Evolutionary conservation across 2,888 invertebrate species (phyloP).

Genomic region (Pachliopta kotzebuea): DNA sequence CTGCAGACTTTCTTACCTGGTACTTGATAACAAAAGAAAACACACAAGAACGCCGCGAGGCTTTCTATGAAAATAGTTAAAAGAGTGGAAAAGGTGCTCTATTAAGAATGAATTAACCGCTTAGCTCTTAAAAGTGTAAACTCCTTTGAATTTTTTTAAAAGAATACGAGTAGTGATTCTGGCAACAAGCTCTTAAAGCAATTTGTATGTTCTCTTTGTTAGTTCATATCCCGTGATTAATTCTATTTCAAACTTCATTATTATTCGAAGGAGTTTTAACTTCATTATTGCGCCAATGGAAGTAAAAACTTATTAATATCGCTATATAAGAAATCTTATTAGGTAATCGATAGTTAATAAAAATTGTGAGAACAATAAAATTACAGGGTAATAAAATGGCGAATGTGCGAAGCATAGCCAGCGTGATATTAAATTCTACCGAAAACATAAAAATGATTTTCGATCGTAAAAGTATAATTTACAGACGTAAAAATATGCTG

Average conservation of each 20-base stretch:
- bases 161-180: conserved; percentile 49
- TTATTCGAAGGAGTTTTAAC: conserved; percentile 30
- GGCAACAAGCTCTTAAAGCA: conserved; percentile 45
- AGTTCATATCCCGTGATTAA: conserved; percentile 32
- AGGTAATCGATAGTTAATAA: conserved; percentile 79
- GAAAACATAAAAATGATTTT: conserved; percentile 81
- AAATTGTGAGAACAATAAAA: conserved; percentile 81
- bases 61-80: conserved; percentile 37
- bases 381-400: conserved; percentile 78
- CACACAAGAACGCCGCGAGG: conserved; percentile 34
- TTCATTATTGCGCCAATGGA: conserved; percentile 35
- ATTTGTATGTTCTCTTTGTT: conserved; percentile 41
- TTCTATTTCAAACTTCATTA: conserved; percentile 29
- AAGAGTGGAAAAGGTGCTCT: conserved; percentile 41
- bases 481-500: conserved; percentile 80
- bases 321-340: conserved; percentile 57
- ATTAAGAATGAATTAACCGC: conserved; percentile 65
- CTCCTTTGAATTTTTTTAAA: conserved; percentile 62
- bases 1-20: conserved; percentile 10
- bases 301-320: conserved; percentile 55
- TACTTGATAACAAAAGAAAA: conserved; percentile 36
- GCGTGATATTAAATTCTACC: conserved; percentile 79
- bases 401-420: conserved; percentile 76
- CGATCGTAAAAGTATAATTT: conserved; percentile 81
- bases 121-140: conserved; percentile 58